Evolutionary conservation across 2,888 invertebrate genomes (phyloP).

Genomic region (Orthosia incerta): DNA sequence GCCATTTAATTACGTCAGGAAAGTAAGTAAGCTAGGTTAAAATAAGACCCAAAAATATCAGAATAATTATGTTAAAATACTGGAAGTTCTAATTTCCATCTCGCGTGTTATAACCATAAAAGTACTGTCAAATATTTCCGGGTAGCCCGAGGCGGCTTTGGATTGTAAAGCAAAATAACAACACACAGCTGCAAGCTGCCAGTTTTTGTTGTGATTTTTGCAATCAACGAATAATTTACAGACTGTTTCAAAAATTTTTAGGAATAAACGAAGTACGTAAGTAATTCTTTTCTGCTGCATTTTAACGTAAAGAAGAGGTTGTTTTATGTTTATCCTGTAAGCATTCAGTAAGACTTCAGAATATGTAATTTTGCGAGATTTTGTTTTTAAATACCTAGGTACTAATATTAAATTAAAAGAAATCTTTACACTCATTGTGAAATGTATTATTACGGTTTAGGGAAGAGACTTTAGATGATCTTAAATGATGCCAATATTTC

Average conservation of each 20-base stretch:
- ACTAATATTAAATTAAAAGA: neutral
- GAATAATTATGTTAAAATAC: constrained; percentile 13
- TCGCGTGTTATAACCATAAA: constrained; percentile 12
- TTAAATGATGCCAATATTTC: neutral
- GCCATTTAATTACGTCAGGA: neutral
- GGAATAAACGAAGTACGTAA: constrained; percentile 3
- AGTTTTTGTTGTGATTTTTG: constrained; percentile 54
- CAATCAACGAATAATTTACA: constrained; percentile 54
- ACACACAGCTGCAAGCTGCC: constrained; percentile 37
- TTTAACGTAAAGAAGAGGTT: neutral
- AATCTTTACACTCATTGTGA: neutral
- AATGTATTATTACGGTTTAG: neutral
- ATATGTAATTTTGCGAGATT: neutral
- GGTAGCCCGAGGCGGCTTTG: constrained; percentile 25
- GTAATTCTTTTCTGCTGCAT: constrained; percentile 4
- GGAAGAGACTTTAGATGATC: neutral
- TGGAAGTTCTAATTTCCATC: constrained; percentile 13
- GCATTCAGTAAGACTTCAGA: neutral
- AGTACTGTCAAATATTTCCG: constrained; percentile 33
- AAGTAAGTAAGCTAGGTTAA: constrained; percentile 1
- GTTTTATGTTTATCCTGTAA: neutral
- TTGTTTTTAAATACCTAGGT: neutral
- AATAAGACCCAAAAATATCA: constrained; percentile 1
- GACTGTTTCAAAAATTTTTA: constrained; percentile 22
- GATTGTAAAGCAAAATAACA: constrained; percentile 54